These are phyloP conservation scores for Zosterops lateralis DNA, from an alignment of 2,113 vertebrate species.

Conservation along the genomic window DNA sequence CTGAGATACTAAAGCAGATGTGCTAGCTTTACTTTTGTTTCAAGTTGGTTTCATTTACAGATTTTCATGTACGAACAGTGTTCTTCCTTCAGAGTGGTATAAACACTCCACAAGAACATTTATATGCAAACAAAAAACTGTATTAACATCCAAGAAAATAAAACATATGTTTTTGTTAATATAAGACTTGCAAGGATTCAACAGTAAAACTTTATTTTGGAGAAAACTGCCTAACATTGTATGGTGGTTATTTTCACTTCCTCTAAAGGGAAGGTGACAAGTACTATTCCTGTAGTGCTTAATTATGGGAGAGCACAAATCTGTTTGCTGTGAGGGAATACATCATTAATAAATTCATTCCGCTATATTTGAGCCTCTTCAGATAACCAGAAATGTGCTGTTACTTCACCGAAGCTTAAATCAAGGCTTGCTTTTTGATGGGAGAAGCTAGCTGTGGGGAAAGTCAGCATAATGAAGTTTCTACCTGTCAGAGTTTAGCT, in stretches of 20 bases:
- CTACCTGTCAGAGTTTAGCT: neutral
- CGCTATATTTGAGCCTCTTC: neutral
- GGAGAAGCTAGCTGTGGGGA: neutral
- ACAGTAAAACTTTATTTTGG: neutral
- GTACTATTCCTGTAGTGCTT: neutral
- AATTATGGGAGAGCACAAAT: constrained; percentile 4
- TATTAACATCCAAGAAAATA: constrained; percentile 31
- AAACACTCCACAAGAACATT: constrained; percentile 13
- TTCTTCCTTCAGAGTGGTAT: constrained; percentile 10
- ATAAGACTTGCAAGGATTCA: neutral
- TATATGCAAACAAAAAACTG: constrained; percentile 33
- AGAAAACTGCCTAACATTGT: neutral
- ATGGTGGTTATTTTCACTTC: neutral
- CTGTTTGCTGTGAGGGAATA: neutral
- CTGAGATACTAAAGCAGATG: constrained; percentile 48
- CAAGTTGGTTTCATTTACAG: constrained; percentile 35
- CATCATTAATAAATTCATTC: constrained; percentile 9
- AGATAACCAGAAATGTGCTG: neutral
- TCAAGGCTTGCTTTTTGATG: neutral
- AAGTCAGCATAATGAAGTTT: neutral
- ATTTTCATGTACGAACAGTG: constrained; percentile 34
- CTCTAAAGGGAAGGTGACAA: neutral
- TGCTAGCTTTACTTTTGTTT: constrained; percentile 55
- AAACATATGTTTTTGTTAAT: constrained; percentile 40
- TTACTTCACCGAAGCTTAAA: neutral